Base-by-base conservation (phyloP, 2,113 vertebrate species). In the Phalacrocorax brasilianus region DNA sequence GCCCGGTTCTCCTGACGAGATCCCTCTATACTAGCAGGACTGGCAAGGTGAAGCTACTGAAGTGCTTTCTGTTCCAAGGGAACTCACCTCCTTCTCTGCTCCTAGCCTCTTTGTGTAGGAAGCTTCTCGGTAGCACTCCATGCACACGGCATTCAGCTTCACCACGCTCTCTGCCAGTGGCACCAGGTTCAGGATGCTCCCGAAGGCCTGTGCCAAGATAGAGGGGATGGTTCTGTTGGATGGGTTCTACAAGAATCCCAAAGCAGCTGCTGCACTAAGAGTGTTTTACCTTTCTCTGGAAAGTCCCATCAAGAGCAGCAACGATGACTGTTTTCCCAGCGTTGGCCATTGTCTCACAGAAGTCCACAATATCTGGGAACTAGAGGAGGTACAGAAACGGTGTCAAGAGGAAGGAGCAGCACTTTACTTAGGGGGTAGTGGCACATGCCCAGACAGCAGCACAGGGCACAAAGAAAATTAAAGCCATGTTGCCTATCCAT, bases 91-190 rank as follows among this genome's bases (percentile, higher is more conserved):
- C 50, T 98, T 98, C 97, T 99, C 99, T 1, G 96, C 71, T 76
- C 99, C 99, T 53, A 99, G 97, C 94, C 99, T 97, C 96, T 99
- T 99, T 8, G 99, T 99, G 97, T 99, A 99, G 42, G 99, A 98
- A 1, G 99, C 99, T 35, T 99, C 99, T 35, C 98, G 98, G 97
- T 98, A 99, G 95, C 99, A 99, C 96, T 99, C 98, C 99, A 99
- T 99, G 96, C 99, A 99, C 93, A 99, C 99, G 0, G 99, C 99
- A 0, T 99, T 99, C 83, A 99, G 98, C 97, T 99, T 99, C 94
- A 99, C 99, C 68, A 99, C 99, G 0, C 99, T 99, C 97, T 99
- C 99, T 0, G 99, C 99, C 82, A 99, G 97, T 0, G 99, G 99
- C 40, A 99, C 98, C 55, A 99, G 98, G 96, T 98, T 99, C 96